Evolutionary conservation across 2,797 vertebrate genomes (phyloP), one percentile per base, ranked within the genome.

Genomic region (Sparus aurata): DNA sequence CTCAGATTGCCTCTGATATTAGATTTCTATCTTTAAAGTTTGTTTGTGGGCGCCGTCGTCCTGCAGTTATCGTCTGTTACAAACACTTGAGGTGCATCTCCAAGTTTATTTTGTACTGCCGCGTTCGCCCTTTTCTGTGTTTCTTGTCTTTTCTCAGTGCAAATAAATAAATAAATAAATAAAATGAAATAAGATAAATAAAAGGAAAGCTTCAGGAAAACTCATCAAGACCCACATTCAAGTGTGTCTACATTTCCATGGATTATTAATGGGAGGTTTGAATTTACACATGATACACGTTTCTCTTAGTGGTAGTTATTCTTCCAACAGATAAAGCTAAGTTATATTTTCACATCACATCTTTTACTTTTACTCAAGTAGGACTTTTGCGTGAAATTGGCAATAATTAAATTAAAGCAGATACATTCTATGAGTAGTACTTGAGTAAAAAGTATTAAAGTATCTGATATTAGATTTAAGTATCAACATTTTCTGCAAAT

Each of bases 21-120:
- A 83, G 45, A 70, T 82, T 78, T 82, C 68, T 62, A 20, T 60
- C 60, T 63, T 65, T 60, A 69, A 67, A 64, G 30, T 49, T 66
- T 59, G 63, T 65, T 52, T 70, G 52, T 53, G 16, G 16, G 75
- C 53, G 0, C 62, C 30, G 43, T 57, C 43, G 18, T 73, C 34
- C 55, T 60, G n/a, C 38, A 69, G 22, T 61, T 38, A 68, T 60
- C 15, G 18, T 76, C 30, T 18, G 8, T 69, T 53, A 58, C 59
- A 75, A 66, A 63, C 23, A 60, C 27, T 27, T 25, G 10, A 75
- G 43, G 69, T 30, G 17, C 38, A 13, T 43, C 9, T 71, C 45
- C 16, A 53, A 17, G 27, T 68, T 81, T 79, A 74, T 79, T 72
- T 76, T 73, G 71, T 65, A 45, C 22, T 57, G 5, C 57, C 10